Evolutionary conservation across 2,797 vertebrate genomes (phyloP), one percentile per base, ranked within the genome.

Genomic region (Podargus strigoides): DNA sequence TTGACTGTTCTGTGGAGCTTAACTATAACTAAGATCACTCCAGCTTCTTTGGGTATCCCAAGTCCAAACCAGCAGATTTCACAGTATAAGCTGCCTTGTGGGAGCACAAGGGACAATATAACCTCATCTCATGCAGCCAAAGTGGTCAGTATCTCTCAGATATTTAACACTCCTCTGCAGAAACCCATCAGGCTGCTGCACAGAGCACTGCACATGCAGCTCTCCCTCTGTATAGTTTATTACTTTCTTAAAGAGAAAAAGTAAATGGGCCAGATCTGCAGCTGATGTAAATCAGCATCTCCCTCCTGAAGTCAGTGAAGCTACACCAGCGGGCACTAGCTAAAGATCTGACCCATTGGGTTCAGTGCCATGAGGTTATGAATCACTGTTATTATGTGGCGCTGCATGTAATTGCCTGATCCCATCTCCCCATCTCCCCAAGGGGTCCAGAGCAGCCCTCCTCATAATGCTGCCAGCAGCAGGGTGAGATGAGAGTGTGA

Each of bases 311-410:
- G 89, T 78, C 94, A 95, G 73, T 76, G 90, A 63, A 96, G 89
- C 90, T 80, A 69, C 72, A 88, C 89, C 88, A 93, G 87, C 81
- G n/a, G 94, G 87, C 89, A 90, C 94, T 92, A 85, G 63, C 78
- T 87, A 95, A 96, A 94, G 94, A 96, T 93, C 83, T 93, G 95
- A 89, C 87, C 96, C 95, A 94, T 77, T 87, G 77, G 93, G 83
- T 93, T 97, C 80, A 94, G 74, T 88, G 89, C 91, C 94, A 68
- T 28, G 36, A 73, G 83, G 90, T 91, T 96, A 85, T 94, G 93
- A 97, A 93, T 94, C 92, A 93, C 73, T 80, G 88, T 82, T 95
- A 96, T 95, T 94, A 92, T 82, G 87, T 93, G 91, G 80, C 5
- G 1, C 86, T 95, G 77, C 70, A n/a, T 81, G 87, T 68, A 91